These are phyloP conservation scores for Pseudorhombus dupliciocellatus DNA, from an alignment of 2,113 vertebrate genomes.

Conservation along the genomic window DNA sequence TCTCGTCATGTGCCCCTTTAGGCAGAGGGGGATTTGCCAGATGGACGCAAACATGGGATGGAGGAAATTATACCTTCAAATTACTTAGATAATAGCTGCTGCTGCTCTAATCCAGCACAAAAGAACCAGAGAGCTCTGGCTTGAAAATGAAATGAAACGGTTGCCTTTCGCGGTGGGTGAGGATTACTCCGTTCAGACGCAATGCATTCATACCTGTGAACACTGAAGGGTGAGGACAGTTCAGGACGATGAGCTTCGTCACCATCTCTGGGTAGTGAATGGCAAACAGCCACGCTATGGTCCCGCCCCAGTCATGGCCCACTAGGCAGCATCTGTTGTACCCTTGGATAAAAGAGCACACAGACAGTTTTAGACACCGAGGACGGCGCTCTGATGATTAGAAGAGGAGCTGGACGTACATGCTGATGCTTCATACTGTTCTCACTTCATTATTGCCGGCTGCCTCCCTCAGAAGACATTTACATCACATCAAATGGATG, in stretches of 20 bases:
- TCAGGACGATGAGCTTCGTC: conserved; percentile 93
- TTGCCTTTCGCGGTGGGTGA: neutral
- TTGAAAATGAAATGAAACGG: conserved; percentile 21
- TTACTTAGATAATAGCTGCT: conserved; percentile 66
- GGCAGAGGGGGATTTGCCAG: conserved; percentile 60
- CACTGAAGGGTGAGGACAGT: conserved; percentile 95
- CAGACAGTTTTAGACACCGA: neutral
- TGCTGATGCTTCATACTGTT: neutral
- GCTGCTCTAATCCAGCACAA: conserved; percentile 47
- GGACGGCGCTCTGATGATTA: neutral
- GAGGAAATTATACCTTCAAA: conserved; percentile 56
- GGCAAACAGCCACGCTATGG: conserved; percentile 94
- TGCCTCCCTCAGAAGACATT: conserved; percentile 33
- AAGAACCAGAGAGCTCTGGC: conserved; percentile 42
- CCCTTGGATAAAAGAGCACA: conserved; percentile 77
- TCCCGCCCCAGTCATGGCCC: conserved; percentile 98
- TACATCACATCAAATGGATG: conserved; percentile 25
- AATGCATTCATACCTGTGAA: conserved; percentile 50
- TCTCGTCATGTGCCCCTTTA: conserved; percentile 54
- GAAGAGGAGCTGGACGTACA: neutral
- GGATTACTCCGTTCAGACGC: neutral
- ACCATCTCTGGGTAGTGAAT: conserved; percentile 98
- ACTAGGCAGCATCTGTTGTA: conserved; percentile 96
- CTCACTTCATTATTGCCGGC: conserved; percentile 7
- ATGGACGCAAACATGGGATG: conserved; percentile 61